phyloP scores from a whole-genome alignment of 2,888 invertebrate genomes.

The Hirtodrosophila histrioides region DNA sequence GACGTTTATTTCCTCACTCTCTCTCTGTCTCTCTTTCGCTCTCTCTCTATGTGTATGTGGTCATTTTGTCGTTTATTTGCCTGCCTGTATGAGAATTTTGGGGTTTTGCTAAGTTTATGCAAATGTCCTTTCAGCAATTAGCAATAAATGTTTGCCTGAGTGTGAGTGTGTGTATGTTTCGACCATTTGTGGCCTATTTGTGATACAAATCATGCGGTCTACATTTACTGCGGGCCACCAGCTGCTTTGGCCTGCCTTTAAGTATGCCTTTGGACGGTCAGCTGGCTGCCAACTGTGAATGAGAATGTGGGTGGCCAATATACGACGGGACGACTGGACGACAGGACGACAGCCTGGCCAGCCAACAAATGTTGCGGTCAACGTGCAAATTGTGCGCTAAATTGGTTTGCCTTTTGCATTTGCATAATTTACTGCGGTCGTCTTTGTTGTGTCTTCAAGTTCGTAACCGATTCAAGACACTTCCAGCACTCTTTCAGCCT shows the following conservation, averaged over 20 bases:
- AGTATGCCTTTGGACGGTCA: slow-evolving; percentile 2
- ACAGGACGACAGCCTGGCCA: background rate
- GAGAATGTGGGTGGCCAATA: slow-evolving; percentile 14
- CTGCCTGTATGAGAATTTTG: slow-evolving; percentile 59
- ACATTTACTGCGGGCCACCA: slow-evolving; percentile 73
- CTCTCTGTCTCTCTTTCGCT: background rate
- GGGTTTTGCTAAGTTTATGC: slow-evolving; percentile 76
- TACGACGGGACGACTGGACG: background rate
- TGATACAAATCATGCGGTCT: slow-evolving; percentile 75
- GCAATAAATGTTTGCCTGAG: slow-evolving; percentile 70
- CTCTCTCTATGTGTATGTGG: slow-evolving; percentile 19
- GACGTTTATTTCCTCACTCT: slow-evolving; percentile 39
- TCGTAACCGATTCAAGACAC: slow-evolving; percentile 17
- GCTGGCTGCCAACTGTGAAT: slow-evolving; percentile 45
- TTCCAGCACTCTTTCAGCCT: slow-evolving; percentile 15
- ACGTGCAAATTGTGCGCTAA: slow-evolving; percentile 68
- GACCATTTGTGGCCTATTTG: slow-evolving; percentile 73
- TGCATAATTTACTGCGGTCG: slow-evolving; percentile 57
- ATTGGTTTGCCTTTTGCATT: slow-evolving; percentile 58
- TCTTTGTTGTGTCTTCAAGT: slow-evolving; percentile 16
- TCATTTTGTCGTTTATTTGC: slow-evolving; percentile 67
- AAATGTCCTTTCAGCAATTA: slow-evolving; percentile 76
- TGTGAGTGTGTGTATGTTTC: slow-evolving; percentile 24
- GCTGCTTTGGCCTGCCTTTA: slow-evolving; percentile 48
- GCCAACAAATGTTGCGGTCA: slow-evolving; percentile 56